phyloP scores from a whole-genome alignment of 2,113 vertebrate genomes.

The Procavia capensis region DNA sequence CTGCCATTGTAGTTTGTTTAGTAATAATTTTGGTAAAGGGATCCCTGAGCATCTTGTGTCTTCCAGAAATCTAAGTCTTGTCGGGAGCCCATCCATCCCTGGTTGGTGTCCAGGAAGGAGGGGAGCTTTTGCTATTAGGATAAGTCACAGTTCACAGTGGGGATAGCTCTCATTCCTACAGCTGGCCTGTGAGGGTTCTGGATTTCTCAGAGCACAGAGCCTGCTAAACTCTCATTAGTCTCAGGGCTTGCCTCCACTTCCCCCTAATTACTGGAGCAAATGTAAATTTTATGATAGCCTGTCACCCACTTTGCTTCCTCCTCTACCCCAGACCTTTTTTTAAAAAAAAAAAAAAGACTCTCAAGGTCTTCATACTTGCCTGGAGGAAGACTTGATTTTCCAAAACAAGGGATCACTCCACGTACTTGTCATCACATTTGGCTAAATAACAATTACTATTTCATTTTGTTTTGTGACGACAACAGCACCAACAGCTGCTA shows the following conservation, averaged over 20 bases:
- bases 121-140: neutral
- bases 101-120: neutral
- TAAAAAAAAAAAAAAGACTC: neutral
- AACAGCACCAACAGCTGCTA: neutral
- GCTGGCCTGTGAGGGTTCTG: neutral
- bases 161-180: neutral
- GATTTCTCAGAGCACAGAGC: neutral
- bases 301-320: neutral
- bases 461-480: neutral
- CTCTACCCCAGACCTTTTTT: neutral
- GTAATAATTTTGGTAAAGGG: neutral
- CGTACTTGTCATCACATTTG: neutral
- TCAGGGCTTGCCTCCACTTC: neutral
- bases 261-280: neutral
- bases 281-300: neutral
- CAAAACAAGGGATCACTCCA: neutral
- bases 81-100: neutral
- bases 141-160: accelerated
- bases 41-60: neutral
- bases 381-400: neutral
- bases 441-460: neutral
- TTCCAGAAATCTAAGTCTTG: neutral
- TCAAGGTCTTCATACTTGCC: neutral
- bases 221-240: neutral
- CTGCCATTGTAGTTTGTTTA: neutral